These are phyloP conservation scores for Euschistus heros DNA, from an alignment of 1,140 invertebrate genomes.

Conservation along the genomic window DNA sequence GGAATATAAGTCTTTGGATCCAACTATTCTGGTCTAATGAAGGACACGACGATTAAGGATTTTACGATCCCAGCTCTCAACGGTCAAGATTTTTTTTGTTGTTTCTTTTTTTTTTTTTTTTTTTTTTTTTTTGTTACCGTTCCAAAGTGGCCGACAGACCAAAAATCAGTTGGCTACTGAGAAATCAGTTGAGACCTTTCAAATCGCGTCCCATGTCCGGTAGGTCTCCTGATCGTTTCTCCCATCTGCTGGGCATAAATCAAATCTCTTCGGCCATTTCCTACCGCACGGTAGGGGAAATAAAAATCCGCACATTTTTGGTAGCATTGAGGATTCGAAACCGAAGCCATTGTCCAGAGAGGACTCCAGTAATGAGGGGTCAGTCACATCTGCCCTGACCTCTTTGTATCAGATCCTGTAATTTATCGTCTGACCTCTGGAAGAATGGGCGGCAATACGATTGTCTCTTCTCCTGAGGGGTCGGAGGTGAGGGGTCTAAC, in stretches of 20 bases:
- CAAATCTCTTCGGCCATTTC: no score
- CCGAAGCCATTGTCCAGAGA: neutral
- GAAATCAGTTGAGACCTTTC: neutral
- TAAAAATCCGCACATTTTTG: constrained; percentile 7
- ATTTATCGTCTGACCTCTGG: neutral
- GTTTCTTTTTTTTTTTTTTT: neutral
- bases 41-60: no score
- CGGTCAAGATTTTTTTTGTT: no score
- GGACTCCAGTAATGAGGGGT: neutral
- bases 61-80: no score
- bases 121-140: neutral
- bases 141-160: neutral
- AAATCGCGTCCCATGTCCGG: neutral
- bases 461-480: neutral
- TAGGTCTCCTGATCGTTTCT: neutral
- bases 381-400: constrained; percentile 5
- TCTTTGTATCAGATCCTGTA: neutral
- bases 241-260: neutral
- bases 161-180: neutral
- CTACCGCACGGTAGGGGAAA: neutral
- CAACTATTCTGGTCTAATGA: no score
- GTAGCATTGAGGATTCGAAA: neutral
- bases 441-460: neutral
- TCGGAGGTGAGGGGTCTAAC: neutral
- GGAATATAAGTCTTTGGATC: no score